Base-by-base conservation (phyloP, 2,113 vertebrate genomes). In the Lonchura striata region DNA sequence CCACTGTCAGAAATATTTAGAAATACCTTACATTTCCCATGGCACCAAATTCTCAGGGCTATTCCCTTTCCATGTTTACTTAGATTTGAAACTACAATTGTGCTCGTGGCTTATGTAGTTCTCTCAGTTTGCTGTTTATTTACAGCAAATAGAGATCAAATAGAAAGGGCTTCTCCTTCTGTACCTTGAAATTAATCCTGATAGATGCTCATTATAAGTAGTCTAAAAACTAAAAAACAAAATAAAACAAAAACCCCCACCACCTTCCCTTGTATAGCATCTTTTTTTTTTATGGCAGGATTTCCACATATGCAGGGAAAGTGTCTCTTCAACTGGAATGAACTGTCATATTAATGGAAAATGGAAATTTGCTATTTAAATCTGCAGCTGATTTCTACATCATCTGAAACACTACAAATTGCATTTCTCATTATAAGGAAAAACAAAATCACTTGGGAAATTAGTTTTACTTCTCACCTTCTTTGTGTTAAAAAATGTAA, bases 361-460 rank as follows among this genome's bases (percentile, higher is more conserved):
- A 64, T 49, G 16, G 63, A 93, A 82, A 92, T 76, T 72, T 79
- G 53, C 42, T 33, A 23, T 80, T 96, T 94, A 69, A 61, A 88
- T 85, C 70, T 46, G 33, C 27, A 76, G 53, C 41, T 80, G 66
- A 88, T 92, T 90, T 93, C 68, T 68, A 63, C 44, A 82, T 77
- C 24, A 77, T 49, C 59, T 81, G 63, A 95, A 95, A 93, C 21
- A 59, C 46, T 88, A 80, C 56, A 92, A 83, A 92, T 81, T 70
- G 52, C 50, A 66, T 88, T 88, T 88, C 64, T 85, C 54, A 44
- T 96, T 91, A 90, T 18, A 20, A 89, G 76, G 79, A 72, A 80
- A 95, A 82, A 39, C 57, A 94, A 95, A 94, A 92, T 66, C 91
- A 82, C 54, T 66, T 70, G 87, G 93, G 92, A 96, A 96, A 96